Conservation (phyloP, 1,140 invertebrate species). For the Nylanderia fulva region DNA sequence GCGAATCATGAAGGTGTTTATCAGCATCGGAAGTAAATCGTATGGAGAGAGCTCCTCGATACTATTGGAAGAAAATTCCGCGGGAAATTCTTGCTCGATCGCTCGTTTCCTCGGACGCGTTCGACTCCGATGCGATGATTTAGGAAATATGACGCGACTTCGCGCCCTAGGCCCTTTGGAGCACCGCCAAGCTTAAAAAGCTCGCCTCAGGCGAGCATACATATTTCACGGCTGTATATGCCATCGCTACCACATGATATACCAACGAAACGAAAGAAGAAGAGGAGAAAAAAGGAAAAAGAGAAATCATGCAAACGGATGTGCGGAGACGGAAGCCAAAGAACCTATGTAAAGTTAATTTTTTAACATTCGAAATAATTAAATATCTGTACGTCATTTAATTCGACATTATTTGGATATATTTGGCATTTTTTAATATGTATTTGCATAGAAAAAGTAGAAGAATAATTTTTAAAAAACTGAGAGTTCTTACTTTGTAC, state of each 20-base stretch:
- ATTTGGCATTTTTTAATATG: too few species aligned
- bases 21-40: conserved; percentile 20
- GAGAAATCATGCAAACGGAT: conserved; percentile 50
- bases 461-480: too few species aligned
- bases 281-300: not conserved
- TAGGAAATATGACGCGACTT: conserved; percentile 64
- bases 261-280: conserved; percentile 5
- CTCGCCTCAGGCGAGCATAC: conserved; percentile 39
- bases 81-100: conserved; percentile 51
- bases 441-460: too few species aligned
- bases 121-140: conserved; percentile 56
- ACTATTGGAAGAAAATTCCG: conserved; percentile 29
- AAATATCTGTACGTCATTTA: too few species aligned
- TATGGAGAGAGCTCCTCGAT: not conserved
- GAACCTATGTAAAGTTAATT: not conserved
- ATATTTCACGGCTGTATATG: conserved; percentile 66
- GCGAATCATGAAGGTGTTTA: conserved; percentile 31
- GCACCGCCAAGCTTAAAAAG: conserved; percentile 62
- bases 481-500: too few species aligned
- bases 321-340: conserved; percentile 19
- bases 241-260: conserved; percentile 27
- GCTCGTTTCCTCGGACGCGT: conserved; percentile 54
- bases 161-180: conserved; percentile 63
- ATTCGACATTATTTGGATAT: too few species aligned
- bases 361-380: too few species aligned